A percentile compares a stretch with the other conserved stretches of the same genome.
These are phyloP conservation scores for Mesitornis unicolor DNA, from an alignment of 2,113 vertebrate species.

Conservation along the genomic window DNA sequence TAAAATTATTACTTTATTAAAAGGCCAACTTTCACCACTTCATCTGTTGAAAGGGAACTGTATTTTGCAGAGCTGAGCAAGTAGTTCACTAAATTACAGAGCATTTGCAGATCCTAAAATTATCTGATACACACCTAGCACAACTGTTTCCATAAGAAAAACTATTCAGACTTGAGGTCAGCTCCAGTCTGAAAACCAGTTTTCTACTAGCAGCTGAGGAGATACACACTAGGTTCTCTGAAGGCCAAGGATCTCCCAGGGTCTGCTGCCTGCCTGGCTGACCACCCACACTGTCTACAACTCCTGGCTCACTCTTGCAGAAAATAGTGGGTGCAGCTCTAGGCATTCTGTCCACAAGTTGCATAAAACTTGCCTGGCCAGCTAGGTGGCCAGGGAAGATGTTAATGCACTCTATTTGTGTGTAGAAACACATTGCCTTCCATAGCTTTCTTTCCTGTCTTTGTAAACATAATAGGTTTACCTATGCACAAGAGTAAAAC, in stretches of 20 bases:
- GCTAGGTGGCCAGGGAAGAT: background rate
- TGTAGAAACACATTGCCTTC: background rate
- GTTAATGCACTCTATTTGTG: rapidly evolving
- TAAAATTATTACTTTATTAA: background rate
- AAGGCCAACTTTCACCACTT: background rate
- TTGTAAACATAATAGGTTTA: background rate
- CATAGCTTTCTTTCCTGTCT: background rate
- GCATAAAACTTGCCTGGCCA: background rate
- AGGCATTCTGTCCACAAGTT: background rate
- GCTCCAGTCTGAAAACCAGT: background rate
- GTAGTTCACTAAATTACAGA: background rate
- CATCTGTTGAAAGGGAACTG: background rate
- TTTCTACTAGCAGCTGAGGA: background rate
- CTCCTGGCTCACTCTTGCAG: background rate
- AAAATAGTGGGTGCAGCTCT: background rate
- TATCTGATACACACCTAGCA: background rate
- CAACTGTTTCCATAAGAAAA: background rate
- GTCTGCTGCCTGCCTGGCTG: background rate
- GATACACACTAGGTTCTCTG: rapidly evolving
- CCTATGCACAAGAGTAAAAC: background rate
- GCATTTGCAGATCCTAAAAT: background rate
- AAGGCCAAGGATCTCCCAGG: background rate
- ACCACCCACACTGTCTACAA: rapidly evolving
- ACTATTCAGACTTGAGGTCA: background rate
- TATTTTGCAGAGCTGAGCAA: background rate